phyloP scores from a whole-genome alignment of 2,888 invertebrate species.

The Rotaria sp. region DNA sequence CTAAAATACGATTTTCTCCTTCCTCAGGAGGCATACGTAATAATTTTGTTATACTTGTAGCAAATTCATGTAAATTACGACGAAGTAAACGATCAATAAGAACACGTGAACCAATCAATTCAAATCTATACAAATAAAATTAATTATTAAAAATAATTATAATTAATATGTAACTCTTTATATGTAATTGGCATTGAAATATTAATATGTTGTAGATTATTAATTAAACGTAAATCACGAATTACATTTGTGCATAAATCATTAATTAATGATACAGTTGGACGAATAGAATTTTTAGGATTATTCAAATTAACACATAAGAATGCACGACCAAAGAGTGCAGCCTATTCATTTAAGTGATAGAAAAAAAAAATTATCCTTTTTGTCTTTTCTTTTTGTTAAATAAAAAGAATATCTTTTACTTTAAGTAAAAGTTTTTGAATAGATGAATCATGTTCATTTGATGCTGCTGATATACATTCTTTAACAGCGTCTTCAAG shows the following conservation, averaged over 20 bases:
- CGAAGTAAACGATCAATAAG: conserved; percentile 18
- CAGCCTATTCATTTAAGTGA: not conserved
- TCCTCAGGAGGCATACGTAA: not conserved
- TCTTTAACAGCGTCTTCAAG: conserved; percentile 18
- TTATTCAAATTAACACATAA: not conserved
- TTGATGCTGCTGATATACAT: not conserved
- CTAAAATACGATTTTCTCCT: conserved; percentile 26
- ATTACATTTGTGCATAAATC: conserved; percentile 9
- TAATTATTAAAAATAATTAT: not conserved
- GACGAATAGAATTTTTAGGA: not conserved
- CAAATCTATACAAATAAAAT: not conserved
- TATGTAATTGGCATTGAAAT: not conserved
- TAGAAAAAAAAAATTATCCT: too few species aligned
- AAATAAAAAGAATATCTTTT: not conserved
- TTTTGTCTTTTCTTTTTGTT: not conserved
- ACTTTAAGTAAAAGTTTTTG: not conserved
- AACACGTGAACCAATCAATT: not conserved
- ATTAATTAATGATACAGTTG: not conserved
- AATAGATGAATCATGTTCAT: not conserved
- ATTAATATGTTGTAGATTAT: conserved; percentile 9
- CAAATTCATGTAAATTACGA: conserved; percentile 27
- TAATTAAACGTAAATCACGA: not conserved
- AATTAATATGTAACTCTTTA: not conserved
- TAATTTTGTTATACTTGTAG: not conserved
- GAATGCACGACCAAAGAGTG: not conserved